Evolutionary conservation across 2,888 invertebrate genomes (phyloP), one percentile per base, ranked within the genome.

Genomic region (Carcina quercana): DNA sequence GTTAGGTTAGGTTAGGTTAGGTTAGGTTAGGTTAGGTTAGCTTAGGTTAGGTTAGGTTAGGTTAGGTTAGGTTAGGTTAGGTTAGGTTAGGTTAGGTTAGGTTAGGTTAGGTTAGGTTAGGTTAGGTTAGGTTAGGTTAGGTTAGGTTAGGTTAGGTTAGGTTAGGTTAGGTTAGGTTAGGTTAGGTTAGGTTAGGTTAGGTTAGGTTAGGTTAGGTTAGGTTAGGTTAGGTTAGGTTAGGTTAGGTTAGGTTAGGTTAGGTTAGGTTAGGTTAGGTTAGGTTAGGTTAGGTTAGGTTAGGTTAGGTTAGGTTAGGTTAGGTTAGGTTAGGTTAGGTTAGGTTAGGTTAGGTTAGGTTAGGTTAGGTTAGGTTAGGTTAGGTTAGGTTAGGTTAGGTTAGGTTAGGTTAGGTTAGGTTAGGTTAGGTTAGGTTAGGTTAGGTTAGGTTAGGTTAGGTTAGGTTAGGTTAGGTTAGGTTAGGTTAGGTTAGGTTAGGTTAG

Each of bases 21-120:
- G 37, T 34, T 38, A 38, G 38, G 34, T 34, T 37, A 37, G 34
- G 38, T 34, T 38, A 38, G 38, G 37, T 34, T 38, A 38, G 38
- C 34, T 34, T 38, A 38, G 38, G 45, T 43, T 43, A 42, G 45
- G 45, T 43, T 45, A 43, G 42, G 45, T 45, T 45, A 45, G 45
- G 42, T 45, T 44, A 45, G 42, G 45, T 42, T 45, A 45, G 25
- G 25, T 26, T 26, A 26, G 25, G 25, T 26, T 26, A 26, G 25
- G 25, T 21, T 21, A 37, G 28, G 34, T 38, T 38, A 35, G 38
- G 38, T n/a, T 39, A 42, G 44, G 44, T 42, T 44, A 36, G 40
- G 42, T 44, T 44, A 43, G 42, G 40, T 43, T 40, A 40, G 40
- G 45, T 40, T 40, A 41, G 41, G 40, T 42, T 42, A 42, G 39